phyloP scores from a whole-genome alignment of 2,113 vertebrate genomes.

The Poeciliopsis prolifica region DNA sequence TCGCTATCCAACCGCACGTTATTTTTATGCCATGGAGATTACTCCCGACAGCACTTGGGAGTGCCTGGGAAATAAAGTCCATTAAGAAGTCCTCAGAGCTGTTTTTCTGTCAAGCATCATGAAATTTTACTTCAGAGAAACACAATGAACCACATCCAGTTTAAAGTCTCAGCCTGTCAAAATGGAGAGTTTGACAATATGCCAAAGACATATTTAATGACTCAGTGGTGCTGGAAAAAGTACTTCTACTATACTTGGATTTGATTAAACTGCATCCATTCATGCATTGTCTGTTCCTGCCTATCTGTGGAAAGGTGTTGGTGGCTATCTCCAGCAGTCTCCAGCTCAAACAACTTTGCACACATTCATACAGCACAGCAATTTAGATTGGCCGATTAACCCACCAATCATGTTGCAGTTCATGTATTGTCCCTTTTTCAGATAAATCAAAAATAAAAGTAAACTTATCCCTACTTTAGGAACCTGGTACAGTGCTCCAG shows the following conservation, averaged over 20 bases:
- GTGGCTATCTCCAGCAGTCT: background rate
- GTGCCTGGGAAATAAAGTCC: constrained; percentile 67
- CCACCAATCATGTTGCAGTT: background rate
- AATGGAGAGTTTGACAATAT: constrained; percentile 15
- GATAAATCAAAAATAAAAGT: too few relatives aligned
- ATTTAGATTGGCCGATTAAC: background rate
- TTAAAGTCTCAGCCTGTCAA: constrained; percentile 15
- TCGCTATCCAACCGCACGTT: constrained; percentile 57
- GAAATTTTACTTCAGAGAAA: constrained; percentile 34
- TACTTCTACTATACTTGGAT: constrained; percentile 12
- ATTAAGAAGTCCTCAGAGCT: constrained; percentile 58
- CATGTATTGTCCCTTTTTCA: too few relatives aligned
- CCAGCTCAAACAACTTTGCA: background rate
- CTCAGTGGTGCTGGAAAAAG: constrained; percentile 16
- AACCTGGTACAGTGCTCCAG: background rate
- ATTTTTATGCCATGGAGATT: constrained; percentile 71
- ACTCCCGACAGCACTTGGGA: constrained; percentile 52
- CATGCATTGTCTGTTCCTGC: background rate
- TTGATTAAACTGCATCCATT: constrained; percentile 3
- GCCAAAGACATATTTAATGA: constrained; percentile 40
- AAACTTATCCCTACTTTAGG: background rate
- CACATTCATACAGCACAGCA: too few relatives aligned
- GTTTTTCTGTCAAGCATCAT: constrained; percentile 52
- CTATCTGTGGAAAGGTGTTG: background rate
- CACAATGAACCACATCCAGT: constrained; percentile 41